Conservation (phyloP, 1,140 invertebrate species). For the Stegodyphus mimosarum region DNA sequence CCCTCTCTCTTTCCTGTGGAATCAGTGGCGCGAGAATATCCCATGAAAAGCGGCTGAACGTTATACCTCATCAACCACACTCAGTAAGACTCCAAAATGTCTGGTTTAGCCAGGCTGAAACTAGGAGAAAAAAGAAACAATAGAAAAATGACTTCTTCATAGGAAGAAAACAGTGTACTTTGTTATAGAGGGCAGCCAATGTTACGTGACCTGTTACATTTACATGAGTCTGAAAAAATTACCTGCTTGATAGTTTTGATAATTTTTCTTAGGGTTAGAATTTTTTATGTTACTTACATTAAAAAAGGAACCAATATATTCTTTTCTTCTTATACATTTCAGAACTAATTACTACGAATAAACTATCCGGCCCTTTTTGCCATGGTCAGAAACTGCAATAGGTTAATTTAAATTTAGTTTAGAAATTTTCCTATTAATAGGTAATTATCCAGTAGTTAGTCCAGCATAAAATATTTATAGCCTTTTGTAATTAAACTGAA, state of each 20-base stretch:
- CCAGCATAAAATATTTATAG: no score
- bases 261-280: not conserved
- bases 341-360: not conserved
- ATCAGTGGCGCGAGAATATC: conserved; percentile 26
- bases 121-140: not conserved
- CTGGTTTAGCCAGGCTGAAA: not conserved
- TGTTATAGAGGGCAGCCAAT: conserved; percentile 20
- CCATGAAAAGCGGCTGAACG: conserved; percentile 37
- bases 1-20: conserved; percentile 1
- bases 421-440: no score
- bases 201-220: conserved; percentile 23
- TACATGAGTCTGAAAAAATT: conserved; percentile 20
- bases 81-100: conserved; percentile 6
- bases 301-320: not conserved
- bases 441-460: no score
- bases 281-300: not conserved
- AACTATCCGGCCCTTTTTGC: not conserved
- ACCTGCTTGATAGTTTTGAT: not conserved
- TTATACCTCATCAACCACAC: conserved; percentile 54
- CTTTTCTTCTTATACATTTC: not conserved
- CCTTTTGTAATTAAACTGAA: no score
- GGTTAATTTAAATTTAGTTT: no score
- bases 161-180: conserved; percentile 17
- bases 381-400: no score
- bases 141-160: conserved; percentile 2